Evolutionary conservation across 2,113 vertebrate genomes (phyloP).

Genomic region (Eleginops maclovinus): DNA sequence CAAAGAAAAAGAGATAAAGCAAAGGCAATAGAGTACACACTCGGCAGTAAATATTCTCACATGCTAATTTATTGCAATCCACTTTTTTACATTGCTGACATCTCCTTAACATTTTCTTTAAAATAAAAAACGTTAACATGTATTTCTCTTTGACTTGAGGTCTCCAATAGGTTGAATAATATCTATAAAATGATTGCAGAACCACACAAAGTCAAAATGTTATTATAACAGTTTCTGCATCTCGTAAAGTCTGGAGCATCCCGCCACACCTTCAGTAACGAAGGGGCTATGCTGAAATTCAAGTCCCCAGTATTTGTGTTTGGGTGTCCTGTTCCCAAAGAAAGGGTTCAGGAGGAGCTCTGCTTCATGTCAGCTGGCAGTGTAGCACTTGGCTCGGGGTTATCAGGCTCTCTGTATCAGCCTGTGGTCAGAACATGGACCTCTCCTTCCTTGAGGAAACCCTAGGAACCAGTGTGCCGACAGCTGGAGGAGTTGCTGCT

Average conservation of each 20-base stretch:
- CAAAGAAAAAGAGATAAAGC: not conserved
- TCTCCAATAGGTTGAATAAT: not conserved
- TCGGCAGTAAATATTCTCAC: constrained; percentile 1
- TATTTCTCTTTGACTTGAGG: not conserved
- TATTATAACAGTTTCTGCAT: constrained; percentile 1
- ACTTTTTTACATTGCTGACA: not conserved
- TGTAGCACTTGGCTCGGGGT: constrained; percentile 73
- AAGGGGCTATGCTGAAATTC: constrained; percentile 35
- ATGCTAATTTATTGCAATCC: not conserved
- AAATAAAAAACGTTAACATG: not conserved
- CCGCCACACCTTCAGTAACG: constrained; percentile 26
- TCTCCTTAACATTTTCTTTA: not conserved
- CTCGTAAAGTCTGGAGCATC: constrained; percentile 24
- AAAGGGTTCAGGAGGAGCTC: constrained; percentile 73
- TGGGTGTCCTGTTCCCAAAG: constrained; percentile 69
- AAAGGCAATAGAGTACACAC: not conserved
- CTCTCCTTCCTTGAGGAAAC: constrained; percentile 75
- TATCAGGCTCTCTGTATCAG: constrained; percentile 79
- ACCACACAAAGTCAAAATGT: constrained; percentile 6
- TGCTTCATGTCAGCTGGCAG: constrained; percentile 80
- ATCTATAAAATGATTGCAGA: not conserved
- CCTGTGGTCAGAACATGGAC: constrained; percentile 72
- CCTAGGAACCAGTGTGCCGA: constrained; percentile 68
- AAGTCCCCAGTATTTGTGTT: constrained; percentile 45
- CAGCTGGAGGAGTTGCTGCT: constrained; percentile 68